Evolutionary conservation across 2,888 invertebrate species (phyloP), one percentile per base, ranked within the genome.

Genomic region (Stenodera caucasica): DNA sequence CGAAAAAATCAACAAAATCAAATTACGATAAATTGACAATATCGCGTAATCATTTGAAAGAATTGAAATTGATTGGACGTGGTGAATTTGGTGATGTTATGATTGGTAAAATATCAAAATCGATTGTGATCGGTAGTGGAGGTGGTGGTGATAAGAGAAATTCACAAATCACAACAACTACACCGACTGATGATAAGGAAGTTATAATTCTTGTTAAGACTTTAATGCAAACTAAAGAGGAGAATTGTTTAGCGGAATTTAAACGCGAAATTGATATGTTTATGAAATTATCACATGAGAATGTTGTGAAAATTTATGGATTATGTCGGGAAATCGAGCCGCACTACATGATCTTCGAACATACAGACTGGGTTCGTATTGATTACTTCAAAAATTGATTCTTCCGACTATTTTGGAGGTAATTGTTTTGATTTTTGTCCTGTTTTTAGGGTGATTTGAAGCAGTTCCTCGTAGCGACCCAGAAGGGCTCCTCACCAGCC

Each of bases 71-170:
- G 37, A 82, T 89, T 3, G 89, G 76, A 49, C 90, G 94, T 23
- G 96, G 97, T 0, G 92, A 94, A 72, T 97, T 94, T 74, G 97
- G 97, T 0, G 96, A 96, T 71, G 91, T 97, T 0, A 89, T 91
- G 72, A 82, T 95, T 37, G 94, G 92, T 52, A 93, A 78, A 71
- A 67, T 80, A n/a, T 55, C 74, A 0, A 78, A 78, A 60, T 74
- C 69, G 58, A 68, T 68, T 12, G 21, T 77, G 9, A 56, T 66
- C n/a, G n/a, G n/a, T n/a, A n/a, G n/a, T n/a, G n/a, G n/a, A n/a
- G n/a, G n/a, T n/a, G n/a, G n/a, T 3, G 61, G 60, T 4, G 75
- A 76, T 14, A 77, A 78, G 60, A 67, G 78, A 45, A 76, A 68
- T 60, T 77, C 77, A 0, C 66, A 68, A 23, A 67, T 67, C 1